Conservation (phyloP, 2,797 vertebrate species). For the Leuciscus waleckii region DNA sequence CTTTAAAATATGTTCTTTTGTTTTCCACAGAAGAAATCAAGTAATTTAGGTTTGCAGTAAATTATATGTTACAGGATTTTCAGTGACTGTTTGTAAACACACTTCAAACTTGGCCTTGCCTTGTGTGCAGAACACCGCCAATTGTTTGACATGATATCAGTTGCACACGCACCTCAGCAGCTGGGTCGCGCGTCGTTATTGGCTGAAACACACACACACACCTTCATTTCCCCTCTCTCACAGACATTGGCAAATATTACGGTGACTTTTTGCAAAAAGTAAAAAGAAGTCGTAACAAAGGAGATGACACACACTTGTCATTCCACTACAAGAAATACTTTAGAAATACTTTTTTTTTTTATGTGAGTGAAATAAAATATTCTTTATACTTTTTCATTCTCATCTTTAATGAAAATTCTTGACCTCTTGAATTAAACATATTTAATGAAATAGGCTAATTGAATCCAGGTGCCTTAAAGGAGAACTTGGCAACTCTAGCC, state of each 20-base stretch:
- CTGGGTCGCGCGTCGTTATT: rapidly evolving
- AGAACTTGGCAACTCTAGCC: too few species aligned
- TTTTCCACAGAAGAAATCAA: neutral
- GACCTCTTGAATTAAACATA: slow-evolving; percentile 7
- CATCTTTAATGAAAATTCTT: neutral
- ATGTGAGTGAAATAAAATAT: neutral
- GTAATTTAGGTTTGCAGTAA: neutral
- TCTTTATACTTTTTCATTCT: neutral
- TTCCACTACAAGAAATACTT: neutral
- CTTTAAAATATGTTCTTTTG: neutral
- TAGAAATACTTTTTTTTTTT: neutral
- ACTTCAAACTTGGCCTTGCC: too few species aligned
- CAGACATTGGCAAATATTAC: too few species aligned
- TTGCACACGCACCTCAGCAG: neutral
- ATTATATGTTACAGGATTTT: neutral
- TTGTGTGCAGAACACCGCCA: too few species aligned
- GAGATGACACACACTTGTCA: neutral
- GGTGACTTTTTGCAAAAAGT: too few species aligned
- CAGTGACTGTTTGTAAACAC: neutral
- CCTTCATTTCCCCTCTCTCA: too few species aligned
- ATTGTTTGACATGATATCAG: neutral
- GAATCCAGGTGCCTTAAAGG: neutral
- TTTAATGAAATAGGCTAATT: neutral
- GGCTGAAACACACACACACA: neutral
- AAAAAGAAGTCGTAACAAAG: too few species aligned